A percentile compares a stretch with the other conserved stretches of the same genome.
phyloP scores from a whole-genome alignment of 1,140 invertebrate species.

The Megalonaias nervosa region DNA sequence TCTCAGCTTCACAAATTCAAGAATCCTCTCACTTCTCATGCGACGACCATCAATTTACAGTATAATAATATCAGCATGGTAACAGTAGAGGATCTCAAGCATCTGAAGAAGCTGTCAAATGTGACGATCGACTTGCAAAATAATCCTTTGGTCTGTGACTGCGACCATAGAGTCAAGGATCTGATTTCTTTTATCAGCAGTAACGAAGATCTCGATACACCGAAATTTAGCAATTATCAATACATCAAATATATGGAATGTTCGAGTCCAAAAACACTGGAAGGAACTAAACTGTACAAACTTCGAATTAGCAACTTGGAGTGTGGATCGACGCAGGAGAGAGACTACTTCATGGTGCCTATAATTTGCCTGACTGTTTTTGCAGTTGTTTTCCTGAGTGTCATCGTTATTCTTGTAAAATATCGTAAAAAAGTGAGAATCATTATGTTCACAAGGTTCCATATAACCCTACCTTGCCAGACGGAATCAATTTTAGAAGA shows the following conservation, averaged over 20 bases:
- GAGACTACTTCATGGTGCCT: constrained; percentile 17
- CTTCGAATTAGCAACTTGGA: constrained; percentile 16
- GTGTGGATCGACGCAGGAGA: constrained; percentile 16
- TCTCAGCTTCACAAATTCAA: constrained; percentile 34
- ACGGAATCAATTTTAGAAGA: constrained; percentile 33
- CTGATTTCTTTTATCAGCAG: constrained; percentile 32
- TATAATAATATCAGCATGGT: constrained; percentile 48
- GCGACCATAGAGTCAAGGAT: constrained; percentile 31
- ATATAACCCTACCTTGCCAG: constrained; percentile 56
- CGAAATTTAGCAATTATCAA: constrained; percentile 32
- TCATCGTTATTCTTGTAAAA: constrained; percentile 36
- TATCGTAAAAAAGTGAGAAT: constrained; percentile 57
- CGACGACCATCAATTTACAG: constrained; percentile 36
- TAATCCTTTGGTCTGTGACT: constrained; percentile 49
- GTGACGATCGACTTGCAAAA: constrained; percentile 41
- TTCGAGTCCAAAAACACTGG: constrained; percentile 21
- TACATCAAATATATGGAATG: constrained; percentile 46
- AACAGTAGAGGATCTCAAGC: constrained; percentile 28
- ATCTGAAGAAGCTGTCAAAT: constrained; percentile 26
- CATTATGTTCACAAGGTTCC: constrained; percentile 56
- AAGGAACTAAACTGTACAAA: constrained; percentile 30
- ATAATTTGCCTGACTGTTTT: constrained; percentile 42
- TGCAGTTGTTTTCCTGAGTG: constrained; percentile 38
- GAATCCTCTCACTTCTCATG: constrained; percentile 10
- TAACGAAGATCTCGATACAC: constrained; percentile 11